A percentile compares a stretch with the other conserved stretches of the same genome.
Evolutionary conservation across 2,113 vertebrate genomes (phyloP).

Genomic region (Phrynocephalus versicolor): DNA sequence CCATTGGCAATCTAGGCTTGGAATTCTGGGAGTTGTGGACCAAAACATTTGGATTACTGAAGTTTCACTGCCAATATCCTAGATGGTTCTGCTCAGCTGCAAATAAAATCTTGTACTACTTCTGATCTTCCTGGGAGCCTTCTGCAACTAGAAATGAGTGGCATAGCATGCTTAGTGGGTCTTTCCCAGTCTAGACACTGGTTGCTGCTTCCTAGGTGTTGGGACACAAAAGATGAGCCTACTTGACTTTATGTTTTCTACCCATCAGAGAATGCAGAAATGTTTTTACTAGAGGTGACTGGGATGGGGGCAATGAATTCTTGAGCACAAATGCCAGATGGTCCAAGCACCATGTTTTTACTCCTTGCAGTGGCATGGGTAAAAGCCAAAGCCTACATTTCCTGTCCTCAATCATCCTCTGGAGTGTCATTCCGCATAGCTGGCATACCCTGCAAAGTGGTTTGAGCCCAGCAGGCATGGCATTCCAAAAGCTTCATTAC

Average conservation of each 20-base stretch:
- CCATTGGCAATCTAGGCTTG: too few species aligned
- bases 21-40: too few species aligned
- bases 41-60: too few species aligned
- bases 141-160: background rate
- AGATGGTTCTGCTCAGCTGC: background rate
- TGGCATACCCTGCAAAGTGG: constrained; percentile 35
- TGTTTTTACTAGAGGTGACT: background rate
- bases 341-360: background rate
- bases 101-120: background rate
- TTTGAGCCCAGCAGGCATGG: constrained; percentile 32
- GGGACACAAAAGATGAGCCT: background rate
- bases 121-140: background rate
- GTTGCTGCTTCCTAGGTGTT: background rate
- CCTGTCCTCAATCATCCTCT: constrained; percentile 35
- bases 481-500: constrained; percentile 40
- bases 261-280: background rate
- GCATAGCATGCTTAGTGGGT: background rate
- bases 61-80: too few species aligned
- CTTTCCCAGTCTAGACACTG: background rate
- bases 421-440: constrained; percentile 32
- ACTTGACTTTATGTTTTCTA: background rate
- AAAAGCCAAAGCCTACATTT: constrained; percentile 36
- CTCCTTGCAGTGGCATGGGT: background rate
- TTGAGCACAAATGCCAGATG: background rate
- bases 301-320: background rate